phyloP scores from a whole-genome alignment of 2,797 vertebrate species.

The Adelosebastes latens region DNA sequence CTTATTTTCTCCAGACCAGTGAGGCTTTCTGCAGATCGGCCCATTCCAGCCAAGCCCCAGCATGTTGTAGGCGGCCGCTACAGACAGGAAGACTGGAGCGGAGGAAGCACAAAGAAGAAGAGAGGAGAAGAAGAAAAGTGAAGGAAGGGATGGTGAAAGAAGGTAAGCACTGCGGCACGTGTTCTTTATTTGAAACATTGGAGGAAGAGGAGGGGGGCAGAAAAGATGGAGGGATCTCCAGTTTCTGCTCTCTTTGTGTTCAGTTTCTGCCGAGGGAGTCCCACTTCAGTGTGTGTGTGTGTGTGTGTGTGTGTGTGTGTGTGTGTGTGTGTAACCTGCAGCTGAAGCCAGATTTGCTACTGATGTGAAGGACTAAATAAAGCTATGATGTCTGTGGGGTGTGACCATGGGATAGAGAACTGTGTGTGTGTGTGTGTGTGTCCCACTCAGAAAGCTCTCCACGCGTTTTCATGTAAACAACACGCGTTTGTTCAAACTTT shows the following conservation, averaged over 20 bases:
- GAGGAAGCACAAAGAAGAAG: conserved; percentile 34
- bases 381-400: conserved; percentile 13
- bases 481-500: neutral
- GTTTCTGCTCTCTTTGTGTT: conserved; percentile 17
- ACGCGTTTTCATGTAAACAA: neutral
- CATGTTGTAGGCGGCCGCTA: conserved; percentile 55
- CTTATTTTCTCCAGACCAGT: conserved; percentile 30
- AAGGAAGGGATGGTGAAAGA: conserved; percentile 7
- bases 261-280: neutral
- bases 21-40: conserved; percentile 23
- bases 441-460: neutral
- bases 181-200: conserved; percentile 11
- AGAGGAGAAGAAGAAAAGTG: neutral
- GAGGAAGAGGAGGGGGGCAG: neutral
- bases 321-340: neutral
- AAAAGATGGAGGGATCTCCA: neutral
- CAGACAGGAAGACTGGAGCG: conserved; percentile 29
- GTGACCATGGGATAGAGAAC: neutral
- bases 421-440: neutral
- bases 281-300: neutral
- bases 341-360: conserved; percentile 3
- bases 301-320: neutral
- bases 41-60: conserved; percentile 57
- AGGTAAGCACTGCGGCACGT: conserved; percentile 49
- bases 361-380: conserved; percentile 30